A percentile compares a stretch with the other conserved stretches of the same genome.
phyloP scores from a whole-genome alignment of 2,888 invertebrate species.

The Acanthoscelides obtectus region DNA sequence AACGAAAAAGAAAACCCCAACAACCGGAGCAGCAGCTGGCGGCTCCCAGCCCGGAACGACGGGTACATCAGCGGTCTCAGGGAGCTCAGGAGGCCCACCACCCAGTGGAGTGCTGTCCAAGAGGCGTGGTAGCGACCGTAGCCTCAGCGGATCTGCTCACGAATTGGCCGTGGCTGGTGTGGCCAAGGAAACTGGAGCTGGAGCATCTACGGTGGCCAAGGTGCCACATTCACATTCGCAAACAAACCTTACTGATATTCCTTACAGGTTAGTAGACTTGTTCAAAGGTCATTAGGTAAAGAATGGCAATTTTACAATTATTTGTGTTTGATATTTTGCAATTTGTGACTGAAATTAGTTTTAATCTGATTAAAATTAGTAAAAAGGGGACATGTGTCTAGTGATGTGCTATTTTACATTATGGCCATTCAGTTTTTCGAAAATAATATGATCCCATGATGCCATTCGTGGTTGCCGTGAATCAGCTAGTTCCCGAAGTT shows the following conservation, averaged over 20 bases:
- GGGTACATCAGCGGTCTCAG: slow-evolving; percentile 32
- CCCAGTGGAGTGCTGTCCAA: slow-evolving; percentile 51
- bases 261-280: slow-evolving; percentile 61
- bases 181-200: not conserved
- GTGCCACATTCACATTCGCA: slow-evolving; percentile 87
- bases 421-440: too few species aligned
- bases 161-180: slow-evolving; percentile 69
- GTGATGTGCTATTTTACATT: too few species aligned
- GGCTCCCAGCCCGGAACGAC: not conserved
- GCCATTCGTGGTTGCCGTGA: too few species aligned
- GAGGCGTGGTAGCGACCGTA: slow-evolving; percentile 78
- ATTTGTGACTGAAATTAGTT: too few species aligned
- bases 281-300: too few species aligned
- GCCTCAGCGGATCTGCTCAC: slow-evolving; percentile 78
- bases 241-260: slow-evolving; percentile 82
- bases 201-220: slow-evolving; percentile 53
- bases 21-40: slow-evolving; percentile 51
- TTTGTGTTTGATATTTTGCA: too few species aligned
- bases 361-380: too few species aligned
- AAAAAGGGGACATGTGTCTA: too few species aligned
- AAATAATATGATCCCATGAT: too few species aligned
- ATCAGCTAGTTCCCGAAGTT: too few species aligned
- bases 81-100: slow-evolving; percentile 11
- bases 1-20: slow-evolving; percentile 76
- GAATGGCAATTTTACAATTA: too few species aligned